These are phyloP conservation scores for Eptesicus fuscus DNA, from an alignment of 2,113 vertebrate species.

Conservation along the genomic window DNA sequence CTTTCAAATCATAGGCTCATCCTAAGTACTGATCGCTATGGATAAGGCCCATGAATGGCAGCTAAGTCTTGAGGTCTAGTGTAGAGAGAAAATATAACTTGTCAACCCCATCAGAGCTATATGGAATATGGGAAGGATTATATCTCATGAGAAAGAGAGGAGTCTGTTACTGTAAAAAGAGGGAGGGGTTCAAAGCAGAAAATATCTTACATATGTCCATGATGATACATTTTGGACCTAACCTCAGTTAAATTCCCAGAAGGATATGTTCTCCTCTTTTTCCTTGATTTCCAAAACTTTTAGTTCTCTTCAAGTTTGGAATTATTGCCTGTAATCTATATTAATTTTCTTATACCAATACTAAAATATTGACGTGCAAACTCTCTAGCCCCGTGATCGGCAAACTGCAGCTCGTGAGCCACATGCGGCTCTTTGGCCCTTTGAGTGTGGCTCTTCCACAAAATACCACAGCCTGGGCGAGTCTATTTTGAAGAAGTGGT, in stretches of 20 bases:
- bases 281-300: neutral
- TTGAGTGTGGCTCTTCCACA: no score
- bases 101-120: neutral
- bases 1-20: neutral
- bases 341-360: neutral
- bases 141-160: neutral
- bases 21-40: neutral
- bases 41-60: neutral
- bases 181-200: neutral
- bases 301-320: neutral
- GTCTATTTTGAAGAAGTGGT: no score
- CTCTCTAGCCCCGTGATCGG: neutral
- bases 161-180: neutral
- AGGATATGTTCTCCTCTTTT: neutral
- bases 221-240: neutral
- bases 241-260: neutral
- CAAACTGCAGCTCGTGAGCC: no score
- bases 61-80: neutral
- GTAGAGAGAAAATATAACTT: neutral
- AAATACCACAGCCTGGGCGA: no score
- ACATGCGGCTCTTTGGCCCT: no score
- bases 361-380: neutral
- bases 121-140: neutral
- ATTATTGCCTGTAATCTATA: neutral
- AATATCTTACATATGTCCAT: neutral